A percentile compares a stretch with the other conserved stretches of the same genome.
Evolutionary conservation across 2,888 invertebrate species (phyloP).

Genomic region (Crematogaster levior): DNA sequence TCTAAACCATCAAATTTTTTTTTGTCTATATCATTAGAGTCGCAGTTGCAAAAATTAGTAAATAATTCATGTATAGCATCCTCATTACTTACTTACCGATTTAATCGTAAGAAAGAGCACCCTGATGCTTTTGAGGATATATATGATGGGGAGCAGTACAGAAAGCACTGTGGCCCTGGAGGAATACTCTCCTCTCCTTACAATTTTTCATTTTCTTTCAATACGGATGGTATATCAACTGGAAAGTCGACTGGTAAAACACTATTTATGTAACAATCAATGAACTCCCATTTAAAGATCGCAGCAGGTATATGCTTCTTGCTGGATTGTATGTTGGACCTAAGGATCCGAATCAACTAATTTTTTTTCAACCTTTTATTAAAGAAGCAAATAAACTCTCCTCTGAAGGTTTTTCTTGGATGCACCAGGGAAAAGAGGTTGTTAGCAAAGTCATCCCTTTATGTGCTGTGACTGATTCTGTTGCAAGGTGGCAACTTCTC

Average conservation of each 20-base stretch:
- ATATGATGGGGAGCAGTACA: constrained; percentile 15
- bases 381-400: constrained; percentile 34
- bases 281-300: constrained; percentile 37
- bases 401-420: constrained; percentile 33
- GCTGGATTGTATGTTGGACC: constrained; percentile 33
- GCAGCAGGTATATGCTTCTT: constrained; percentile 28
- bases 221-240: constrained; percentile 26
- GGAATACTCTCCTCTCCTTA: constrained; percentile 31
- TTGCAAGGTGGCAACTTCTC: constrained; percentile 37
- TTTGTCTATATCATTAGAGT: constrained; percentile 16
- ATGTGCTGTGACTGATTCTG: constrained; percentile 45
- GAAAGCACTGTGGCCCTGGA: constrained; percentile 29
- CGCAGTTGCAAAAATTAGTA: constrained; percentile 24
- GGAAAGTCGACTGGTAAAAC: constrained; percentile 30
- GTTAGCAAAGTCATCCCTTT: constrained; percentile 31
- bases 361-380: constrained; percentile 40
- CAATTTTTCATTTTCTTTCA: constrained; percentile 38
- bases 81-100: constrained; percentile 23
- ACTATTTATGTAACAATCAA: constrained; percentile 47
- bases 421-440: constrained; percentile 23
- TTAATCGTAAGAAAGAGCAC: constrained; percentile 30
- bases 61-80: constrained; percentile 36
- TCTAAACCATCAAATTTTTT: constrained; percentile 39
- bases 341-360: constrained; percentile 36
- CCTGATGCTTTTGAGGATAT: constrained; percentile 37